Conservation (phyloP, 2,113 vertebrate genomes). For the Harpagus bidentatus region DNA sequence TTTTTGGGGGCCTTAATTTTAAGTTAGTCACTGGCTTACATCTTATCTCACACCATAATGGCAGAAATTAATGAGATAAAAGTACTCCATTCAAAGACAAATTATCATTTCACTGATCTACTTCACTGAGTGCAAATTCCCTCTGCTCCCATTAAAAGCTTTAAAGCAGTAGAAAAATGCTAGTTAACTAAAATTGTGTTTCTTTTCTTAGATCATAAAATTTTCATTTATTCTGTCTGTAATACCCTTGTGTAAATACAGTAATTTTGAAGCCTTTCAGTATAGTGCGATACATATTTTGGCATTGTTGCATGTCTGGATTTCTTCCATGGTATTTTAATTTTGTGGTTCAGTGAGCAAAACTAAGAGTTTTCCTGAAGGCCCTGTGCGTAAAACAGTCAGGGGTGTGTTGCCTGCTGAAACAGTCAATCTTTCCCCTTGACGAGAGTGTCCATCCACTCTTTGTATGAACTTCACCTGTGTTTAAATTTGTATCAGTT, state of each 20-base stretch:
- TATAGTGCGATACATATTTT: constrained; percentile 65
- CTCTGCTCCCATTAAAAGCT: constrained; percentile 71
- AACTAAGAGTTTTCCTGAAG: constrained; percentile 67
- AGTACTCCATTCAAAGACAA: constrained; percentile 76
- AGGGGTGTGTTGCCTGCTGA: constrained; percentile 52
- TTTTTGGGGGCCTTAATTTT: constrained; percentile 62
- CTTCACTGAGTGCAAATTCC: constrained; percentile 72
- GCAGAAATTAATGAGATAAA: constrained; percentile 78
- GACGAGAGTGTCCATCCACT: background rate
- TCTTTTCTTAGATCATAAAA: constrained; percentile 75
- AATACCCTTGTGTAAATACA: constrained; percentile 73
- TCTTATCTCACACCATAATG: constrained; percentile 70
- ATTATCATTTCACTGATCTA: constrained; percentile 78
- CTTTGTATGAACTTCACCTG: background rate
- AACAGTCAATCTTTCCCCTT: constrained; percentile 62
- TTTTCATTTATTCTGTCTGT: constrained; percentile 72
- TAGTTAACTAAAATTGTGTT: constrained; percentile 76
- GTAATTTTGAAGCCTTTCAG: constrained; percentile 68
- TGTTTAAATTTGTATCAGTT: background rate
- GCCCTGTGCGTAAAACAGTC: constrained; percentile 70
- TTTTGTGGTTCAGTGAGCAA: constrained; percentile 80
- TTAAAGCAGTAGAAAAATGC: constrained; percentile 68
- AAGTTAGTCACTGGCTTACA: constrained; percentile 67
- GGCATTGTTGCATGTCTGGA: constrained; percentile 65
- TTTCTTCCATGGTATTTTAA: constrained; percentile 75